Evolutionary conservation across 2,797 vertebrate species (phyloP).

Genomic region (Holocentrus rufus): DNA sequence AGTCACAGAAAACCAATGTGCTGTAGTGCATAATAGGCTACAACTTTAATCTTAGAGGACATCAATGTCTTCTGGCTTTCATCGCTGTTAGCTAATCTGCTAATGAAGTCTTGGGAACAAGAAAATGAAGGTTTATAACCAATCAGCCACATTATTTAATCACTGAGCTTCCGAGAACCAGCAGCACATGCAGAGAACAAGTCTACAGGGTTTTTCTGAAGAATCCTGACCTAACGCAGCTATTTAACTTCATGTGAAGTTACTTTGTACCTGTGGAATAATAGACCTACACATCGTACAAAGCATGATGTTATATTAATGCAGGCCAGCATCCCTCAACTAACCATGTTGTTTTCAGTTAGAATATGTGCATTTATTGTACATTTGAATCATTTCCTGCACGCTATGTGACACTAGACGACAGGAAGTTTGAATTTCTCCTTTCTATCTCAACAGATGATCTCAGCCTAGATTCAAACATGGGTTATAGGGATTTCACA

Average conservation of each 20-base stretch:
- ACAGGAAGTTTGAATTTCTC: neutral
- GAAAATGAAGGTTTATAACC: slow-evolving; percentile 42
- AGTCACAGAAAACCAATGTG: neutral
- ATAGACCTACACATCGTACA: neutral
- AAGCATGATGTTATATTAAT: neutral
- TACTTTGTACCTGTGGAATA: slow-evolving; percentile 4
- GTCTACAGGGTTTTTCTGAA: slow-evolving; percentile 11
- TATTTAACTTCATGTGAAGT: neutral
- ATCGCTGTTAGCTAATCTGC: slow-evolving; percentile 32
- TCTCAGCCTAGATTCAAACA: neutral
- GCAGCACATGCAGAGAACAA: neutral
- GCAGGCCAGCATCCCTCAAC: neutral
- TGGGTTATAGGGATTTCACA: neutral
- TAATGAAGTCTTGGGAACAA: slow-evolving; percentile 39
- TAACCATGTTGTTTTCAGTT: neutral
- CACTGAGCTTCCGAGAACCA: slow-evolving; percentile 42
- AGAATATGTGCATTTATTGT: too few relatives aligned
- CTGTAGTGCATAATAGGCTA: neutral
- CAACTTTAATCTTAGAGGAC: slow-evolving; percentile 2
- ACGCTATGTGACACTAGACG: neutral
- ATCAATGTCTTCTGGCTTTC: slow-evolving; percentile 28
- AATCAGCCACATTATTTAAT: slow-evolving; percentile 49
- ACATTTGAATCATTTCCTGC: neutral
- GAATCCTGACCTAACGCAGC: neutral
- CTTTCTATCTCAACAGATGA: slow-evolving; percentile 2